Conservation (phyloP, 1,140 invertebrate species). For the Anastrepha obliqua region DNA sequence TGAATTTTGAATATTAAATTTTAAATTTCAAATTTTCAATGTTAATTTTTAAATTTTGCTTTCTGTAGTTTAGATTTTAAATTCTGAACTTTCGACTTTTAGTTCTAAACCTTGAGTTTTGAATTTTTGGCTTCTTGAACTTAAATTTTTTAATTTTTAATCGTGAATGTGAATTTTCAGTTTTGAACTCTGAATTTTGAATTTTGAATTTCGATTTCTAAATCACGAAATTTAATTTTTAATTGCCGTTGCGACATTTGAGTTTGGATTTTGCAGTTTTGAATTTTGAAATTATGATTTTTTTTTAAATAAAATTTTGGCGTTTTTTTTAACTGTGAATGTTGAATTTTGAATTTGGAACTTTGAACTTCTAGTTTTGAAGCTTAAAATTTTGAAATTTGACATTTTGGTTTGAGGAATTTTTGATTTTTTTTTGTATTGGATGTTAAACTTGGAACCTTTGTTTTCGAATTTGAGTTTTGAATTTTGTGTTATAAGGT, state of each 20-base stretch:
- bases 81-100: too few relatives aligned
- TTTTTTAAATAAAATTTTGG: too few relatives aligned
- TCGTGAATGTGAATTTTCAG: neutral
- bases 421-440: too few relatives aligned
- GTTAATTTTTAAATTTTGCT: neutral
- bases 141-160: neutral
- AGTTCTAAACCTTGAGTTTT: too few relatives aligned
- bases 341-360: neutral
- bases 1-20: too few relatives aligned
- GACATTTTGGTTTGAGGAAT: too few relatives aligned
- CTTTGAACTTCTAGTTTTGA: neutral
- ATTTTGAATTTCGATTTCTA: too few relatives aligned
- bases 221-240: neutral
- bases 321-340: neutral
- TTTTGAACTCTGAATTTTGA: neutral
- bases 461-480: too few relatives aligned
- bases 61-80: neutral
- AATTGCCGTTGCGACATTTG: neutral
- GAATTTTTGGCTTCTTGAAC: too few relatives aligned
- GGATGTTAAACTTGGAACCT: too few relatives aligned
- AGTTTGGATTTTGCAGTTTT: neutral
- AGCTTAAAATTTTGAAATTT: too few relatives aligned
- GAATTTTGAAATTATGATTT: neutral
- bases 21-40: neutral
- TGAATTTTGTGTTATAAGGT: too few relatives aligned